Evolutionary conservation across 2,888 invertebrate genomes (phyloP), one percentile per base, ranked within the genome.

Genomic region (Teleiodes luculella): DNA sequence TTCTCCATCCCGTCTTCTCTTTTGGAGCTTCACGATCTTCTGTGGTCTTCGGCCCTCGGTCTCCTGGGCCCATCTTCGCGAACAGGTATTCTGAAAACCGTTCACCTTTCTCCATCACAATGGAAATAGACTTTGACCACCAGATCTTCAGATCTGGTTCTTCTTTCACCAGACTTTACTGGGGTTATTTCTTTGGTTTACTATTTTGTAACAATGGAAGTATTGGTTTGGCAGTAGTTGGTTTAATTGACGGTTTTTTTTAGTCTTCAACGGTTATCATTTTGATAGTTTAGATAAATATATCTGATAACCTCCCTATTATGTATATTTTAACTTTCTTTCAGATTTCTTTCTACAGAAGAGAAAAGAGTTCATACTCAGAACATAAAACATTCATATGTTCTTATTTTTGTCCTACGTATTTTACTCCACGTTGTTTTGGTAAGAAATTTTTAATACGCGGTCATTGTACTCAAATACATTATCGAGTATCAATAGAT

Each of bases 61-160:
- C 90, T 62, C 92, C 91, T 67, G 92, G 92, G 77, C 94, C 93
- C 94, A 95, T 94, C 91, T 94, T 94, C 83, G 94, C 93, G 83
- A 94, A 94, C 85, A 94, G 90, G 87, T 94, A 95, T 86, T 94
- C 94, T 93, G 94, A 93, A 92, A 94, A 93, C 72, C 91, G 91
- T 83, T 90, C 91, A 85, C 91, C 83, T 83, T 90, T 92, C 91
- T 92, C 92, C 92, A 92, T 91, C 73, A 86, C 88, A 83, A 77
- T 74, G 39, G n/a, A 35, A n/a, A 24, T 37, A 28, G n/a, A 28
- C 24, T 65, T 70, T 67, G 67, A 68, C 64, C 60, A 54, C 76
- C 76, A 76, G 78, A 73, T 66, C 77, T 66, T 67, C 63, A 54
- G 68, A 73, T 68, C 78, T 73, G 72, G 74, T 58, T 51, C 61